phyloP scores from a whole-genome alignment of 1,140 invertebrate genomes.

The Ctenoplectra terminalis region DNA sequence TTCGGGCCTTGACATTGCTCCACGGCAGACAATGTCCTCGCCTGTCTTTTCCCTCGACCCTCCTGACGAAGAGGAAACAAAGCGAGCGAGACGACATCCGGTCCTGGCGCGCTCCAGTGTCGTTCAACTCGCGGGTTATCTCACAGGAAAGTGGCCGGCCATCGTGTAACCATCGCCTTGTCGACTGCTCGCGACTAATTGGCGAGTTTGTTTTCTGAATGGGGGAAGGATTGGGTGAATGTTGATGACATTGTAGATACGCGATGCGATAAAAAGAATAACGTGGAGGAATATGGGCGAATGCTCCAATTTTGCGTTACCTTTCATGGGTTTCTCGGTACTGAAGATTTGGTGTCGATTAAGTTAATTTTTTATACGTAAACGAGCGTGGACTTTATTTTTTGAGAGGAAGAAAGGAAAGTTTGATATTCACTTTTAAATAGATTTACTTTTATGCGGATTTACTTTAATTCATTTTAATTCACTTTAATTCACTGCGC shows the following conservation, averaged over 20 bases:
- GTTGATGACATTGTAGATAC: background rate
- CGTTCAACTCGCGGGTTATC: conserved; percentile 67
- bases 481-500: no score
- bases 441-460: no score
- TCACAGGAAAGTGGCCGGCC: conserved; percentile 64
- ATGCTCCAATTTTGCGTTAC: background rate
- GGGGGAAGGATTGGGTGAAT: background rate
- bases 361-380: no score
- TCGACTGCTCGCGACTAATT: background rate
- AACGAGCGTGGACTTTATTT: no score
- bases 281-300: background rate
- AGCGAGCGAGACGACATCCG: conserved; percentile 67
- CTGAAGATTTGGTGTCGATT: no score
- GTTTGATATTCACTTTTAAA: no score
- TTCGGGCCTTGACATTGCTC: conserved; percentile 55
- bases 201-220: background rate
- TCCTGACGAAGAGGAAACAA: conserved; percentile 55
- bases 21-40: conserved; percentile 64
- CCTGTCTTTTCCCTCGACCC: conserved; percentile 63
- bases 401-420: no score
- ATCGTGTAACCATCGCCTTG: conserved; percentile 3
- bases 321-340: background rate
- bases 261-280: background rate
- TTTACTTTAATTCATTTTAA: no score
- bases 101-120: conserved; percentile 58